phyloP scores from a whole-genome alignment of 2,113 vertebrate species.

The Salvator merianae region DNA sequence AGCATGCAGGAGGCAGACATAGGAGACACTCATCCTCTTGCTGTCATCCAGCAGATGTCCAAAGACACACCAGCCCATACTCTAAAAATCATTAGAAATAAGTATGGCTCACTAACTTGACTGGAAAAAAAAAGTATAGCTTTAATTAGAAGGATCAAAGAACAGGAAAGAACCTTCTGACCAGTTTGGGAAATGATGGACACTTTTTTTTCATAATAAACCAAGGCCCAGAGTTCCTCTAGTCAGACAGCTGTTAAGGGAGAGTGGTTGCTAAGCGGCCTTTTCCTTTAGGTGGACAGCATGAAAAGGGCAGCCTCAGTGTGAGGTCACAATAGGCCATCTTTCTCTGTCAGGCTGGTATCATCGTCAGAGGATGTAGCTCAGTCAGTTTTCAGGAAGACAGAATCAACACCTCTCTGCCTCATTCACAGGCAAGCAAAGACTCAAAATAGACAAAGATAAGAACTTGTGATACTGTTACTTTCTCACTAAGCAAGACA shows the following conservation, averaged over 20 bases:
- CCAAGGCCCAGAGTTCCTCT: neutral
- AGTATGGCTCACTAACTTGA: neutral
- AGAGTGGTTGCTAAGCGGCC: neutral
- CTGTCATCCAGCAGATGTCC: neutral
- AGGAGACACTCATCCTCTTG: neutral
- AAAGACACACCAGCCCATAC: neutral
- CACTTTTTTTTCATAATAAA: neutral
- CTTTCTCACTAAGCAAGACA: neutral
- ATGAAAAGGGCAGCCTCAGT: neutral
- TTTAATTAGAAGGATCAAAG: neutral
- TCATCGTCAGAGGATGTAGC: neutral
- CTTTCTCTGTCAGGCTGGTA: neutral
- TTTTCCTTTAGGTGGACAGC: neutral
- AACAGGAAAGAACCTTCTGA: neutral
- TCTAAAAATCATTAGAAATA: neutral
- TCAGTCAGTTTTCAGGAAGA: neutral
- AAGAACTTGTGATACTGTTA: neutral
- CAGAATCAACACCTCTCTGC: neutral
- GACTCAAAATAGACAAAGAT: neutral
- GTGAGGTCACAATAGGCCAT: neutral
- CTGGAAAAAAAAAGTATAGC: neutral
- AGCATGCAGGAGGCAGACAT: neutral
- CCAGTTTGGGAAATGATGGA: neutral
- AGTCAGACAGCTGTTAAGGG: neutral
- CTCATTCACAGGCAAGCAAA: neutral